These are phyloP conservation scores for Masnerella sp. DNA, from an alignment of 2,888 invertebrate species.

Conservation along the genomic window DNA sequence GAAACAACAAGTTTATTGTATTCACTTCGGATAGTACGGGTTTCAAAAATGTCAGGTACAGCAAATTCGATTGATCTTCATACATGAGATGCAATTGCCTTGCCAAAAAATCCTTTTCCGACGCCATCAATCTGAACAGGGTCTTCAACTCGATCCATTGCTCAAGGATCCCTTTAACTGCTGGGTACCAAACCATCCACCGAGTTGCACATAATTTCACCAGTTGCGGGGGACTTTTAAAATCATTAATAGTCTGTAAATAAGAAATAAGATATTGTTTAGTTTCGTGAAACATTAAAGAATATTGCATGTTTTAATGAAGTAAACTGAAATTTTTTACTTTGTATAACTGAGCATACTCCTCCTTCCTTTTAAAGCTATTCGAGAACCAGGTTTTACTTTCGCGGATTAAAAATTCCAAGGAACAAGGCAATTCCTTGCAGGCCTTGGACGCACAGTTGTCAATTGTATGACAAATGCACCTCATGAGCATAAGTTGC, in stretches of 20 bases:
- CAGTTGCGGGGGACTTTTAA: constrained; percentile 50
- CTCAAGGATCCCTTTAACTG: constrained; percentile 59
- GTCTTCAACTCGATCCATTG: constrained; percentile 64
- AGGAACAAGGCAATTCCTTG: constrained; percentile 57
- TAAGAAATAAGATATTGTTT: constrained; percentile 5
- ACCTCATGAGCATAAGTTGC: constrained; percentile 53
- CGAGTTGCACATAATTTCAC: constrained; percentile 60
- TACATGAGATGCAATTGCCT: constrained; percentile 42
- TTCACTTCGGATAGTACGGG: constrained; percentile 50
- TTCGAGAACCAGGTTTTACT: constrained; percentile 65
- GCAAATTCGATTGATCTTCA: constrained; percentile 52
- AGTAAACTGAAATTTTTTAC: constrained; percentile 5
- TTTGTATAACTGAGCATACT: constrained; percentile 36
- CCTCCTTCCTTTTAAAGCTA: constrained; percentile 44
- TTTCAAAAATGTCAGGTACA: constrained; percentile 58
- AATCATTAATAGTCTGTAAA: constrained; percentile 48
- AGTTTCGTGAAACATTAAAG: not conserved
- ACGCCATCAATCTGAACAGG: constrained; percentile 52
- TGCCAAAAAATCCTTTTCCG: constrained; percentile 45
- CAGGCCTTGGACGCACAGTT: constrained; percentile 64
- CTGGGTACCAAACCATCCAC: constrained; percentile 64
- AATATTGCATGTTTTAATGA: constrained; percentile 1
- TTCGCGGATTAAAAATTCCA: constrained; percentile 65
- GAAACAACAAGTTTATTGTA: constrained; percentile 50
- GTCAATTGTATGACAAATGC: constrained; percentile 65